Conservation (phyloP, 92 coral and sea anemone species). For the Umimayanthus kanabou region DNA sequence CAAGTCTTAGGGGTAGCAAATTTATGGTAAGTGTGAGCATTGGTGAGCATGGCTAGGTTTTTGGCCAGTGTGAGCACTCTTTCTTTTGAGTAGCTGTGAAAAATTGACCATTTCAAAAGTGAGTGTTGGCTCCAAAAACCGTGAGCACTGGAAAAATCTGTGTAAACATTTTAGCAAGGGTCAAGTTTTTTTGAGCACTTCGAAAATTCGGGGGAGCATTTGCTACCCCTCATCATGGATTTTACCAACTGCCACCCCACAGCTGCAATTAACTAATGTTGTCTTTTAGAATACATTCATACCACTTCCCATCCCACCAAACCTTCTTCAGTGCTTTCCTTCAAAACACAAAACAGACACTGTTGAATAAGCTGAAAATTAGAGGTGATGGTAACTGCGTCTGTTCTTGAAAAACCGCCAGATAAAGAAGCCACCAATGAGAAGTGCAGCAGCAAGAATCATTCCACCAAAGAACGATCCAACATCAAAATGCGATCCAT, state of each 20-base stretch:
- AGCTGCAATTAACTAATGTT: neutral
- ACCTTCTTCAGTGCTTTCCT: neutral
- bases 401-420: constrained; percentile 78
- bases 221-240: too few relatives aligned
- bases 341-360: neutral
- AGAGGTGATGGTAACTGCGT: constrained; percentile 86
- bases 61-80: too few relatives aligned
- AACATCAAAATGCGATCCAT: constrained; percentile 75
- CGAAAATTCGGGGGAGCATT: too few relatives aligned
- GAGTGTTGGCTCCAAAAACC: too few relatives aligned
- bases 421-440: constrained; percentile 50
- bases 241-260: neutral
- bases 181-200: too few relatives aligned
- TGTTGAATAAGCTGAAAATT: neutral
- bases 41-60: too few relatives aligned
- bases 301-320: neutral
- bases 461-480: constrained; percentile 96
- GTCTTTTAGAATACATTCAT: neutral
- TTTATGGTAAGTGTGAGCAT: too few relatives aligned
- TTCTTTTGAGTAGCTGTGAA: too few relatives aligned
- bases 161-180: too few relatives aligned
- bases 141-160: too few relatives aligned
- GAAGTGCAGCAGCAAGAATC: constrained; percentile 71
- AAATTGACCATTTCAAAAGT: too few relatives aligned
- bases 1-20: too few relatives aligned